Evolutionary conservation across 2,113 vertebrate species (phyloP), one percentile per base, ranked within the genome.

Genomic region (Alaudala cheleensis): DNA sequence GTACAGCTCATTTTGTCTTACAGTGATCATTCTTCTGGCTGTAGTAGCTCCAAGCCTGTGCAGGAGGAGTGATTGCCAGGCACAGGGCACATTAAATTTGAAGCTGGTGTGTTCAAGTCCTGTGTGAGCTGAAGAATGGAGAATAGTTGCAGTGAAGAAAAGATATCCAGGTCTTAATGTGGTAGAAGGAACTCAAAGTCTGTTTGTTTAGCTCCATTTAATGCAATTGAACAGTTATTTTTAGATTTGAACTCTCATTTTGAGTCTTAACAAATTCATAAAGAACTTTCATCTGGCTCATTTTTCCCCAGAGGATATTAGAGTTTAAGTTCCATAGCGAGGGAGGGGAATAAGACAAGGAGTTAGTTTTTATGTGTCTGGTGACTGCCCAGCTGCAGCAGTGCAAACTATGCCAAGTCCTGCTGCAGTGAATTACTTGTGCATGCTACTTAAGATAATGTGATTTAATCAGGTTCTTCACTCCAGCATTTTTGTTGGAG

Each of bases 391-490:
- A 95, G 85, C 87, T 89, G 92, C 60, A 93, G 50, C 34, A 29
- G 44, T 29, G 25, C 17, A 25, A 37, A 5, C 65, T 62, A 4
- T 92, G 61, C 51, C 65, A 88, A 64, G 62, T 74, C 33, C 42
- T 81, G n/a, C 77, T 66, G 3, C 22, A 40, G 40, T 49, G 73
- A 89, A 81, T n/a, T 60, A 44, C 57, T 85, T 1, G 5, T 50
- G 24, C 5, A 14, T 5, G 3, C 45, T 82, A 24, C 28, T 88
- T 83, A 53, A 78, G 42, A 64, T 86, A 23, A 60, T 86, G 28
- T 57, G 76, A 81, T 93, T 91, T 92, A 83, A 86, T 88, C 34
- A 19, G 47, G 18, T 86, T 83, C 77, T 92, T 83, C 76, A 85
- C 54, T 67, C 56, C 50, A 82, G n/a, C 23, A 12, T 45, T 88